Evolutionary conservation across 1,140 invertebrate genomes (phyloP).

Genomic region (Eumeta japonica): DNA sequence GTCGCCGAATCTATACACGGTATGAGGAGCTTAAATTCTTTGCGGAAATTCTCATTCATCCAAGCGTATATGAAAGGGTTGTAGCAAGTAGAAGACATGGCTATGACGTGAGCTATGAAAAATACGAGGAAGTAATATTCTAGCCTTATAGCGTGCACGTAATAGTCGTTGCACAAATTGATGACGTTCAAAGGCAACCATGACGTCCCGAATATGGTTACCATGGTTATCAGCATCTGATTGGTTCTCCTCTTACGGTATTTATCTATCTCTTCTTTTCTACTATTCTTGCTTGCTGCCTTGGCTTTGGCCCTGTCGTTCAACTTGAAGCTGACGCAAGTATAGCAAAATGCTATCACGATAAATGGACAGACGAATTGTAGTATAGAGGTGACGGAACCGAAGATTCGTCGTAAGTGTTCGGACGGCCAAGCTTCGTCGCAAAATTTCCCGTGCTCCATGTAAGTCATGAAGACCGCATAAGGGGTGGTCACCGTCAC

Average conservation of each 20-base stretch:
- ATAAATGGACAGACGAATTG: constrained; percentile 95
- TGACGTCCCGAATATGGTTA: constrained; percentile 89
- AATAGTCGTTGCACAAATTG: constrained; percentile 86
- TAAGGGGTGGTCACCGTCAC: constrained; percentile 89
- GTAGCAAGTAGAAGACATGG: constrained; percentile 96
- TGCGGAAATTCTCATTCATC: constrained; percentile 97
- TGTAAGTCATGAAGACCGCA: constrained; percentile 76
- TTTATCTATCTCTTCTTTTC: constrained; percentile 73
- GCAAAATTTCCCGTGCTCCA: constrained; percentile 65
- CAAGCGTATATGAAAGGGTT: constrained; percentile 92
- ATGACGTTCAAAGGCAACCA: constrained; percentile 95
- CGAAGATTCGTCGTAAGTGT: constrained; percentile 75
- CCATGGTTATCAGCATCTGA: constrained; percentile 97
- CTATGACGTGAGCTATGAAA: constrained; percentile 88
- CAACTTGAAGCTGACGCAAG: constrained; percentile 85
- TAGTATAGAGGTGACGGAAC: constrained; percentile 80
- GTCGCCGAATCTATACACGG: constrained; percentile 67
- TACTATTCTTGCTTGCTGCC: constrained; percentile 71
- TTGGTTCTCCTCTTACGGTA: constrained; percentile 78
- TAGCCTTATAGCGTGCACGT: constrained; percentile 68
- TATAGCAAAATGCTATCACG: constrained; percentile 93
- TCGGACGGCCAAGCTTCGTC: constrained; percentile 89
- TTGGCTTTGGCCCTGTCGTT: constrained; percentile 74
- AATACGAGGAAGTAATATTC: constrained; percentile 83
- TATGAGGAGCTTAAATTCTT: constrained; percentile 89